phyloP scores from a whole-genome alignment of 37 sponge, comb jelly and placozoan species.

The Amphimedon queenslandica region DNA sequence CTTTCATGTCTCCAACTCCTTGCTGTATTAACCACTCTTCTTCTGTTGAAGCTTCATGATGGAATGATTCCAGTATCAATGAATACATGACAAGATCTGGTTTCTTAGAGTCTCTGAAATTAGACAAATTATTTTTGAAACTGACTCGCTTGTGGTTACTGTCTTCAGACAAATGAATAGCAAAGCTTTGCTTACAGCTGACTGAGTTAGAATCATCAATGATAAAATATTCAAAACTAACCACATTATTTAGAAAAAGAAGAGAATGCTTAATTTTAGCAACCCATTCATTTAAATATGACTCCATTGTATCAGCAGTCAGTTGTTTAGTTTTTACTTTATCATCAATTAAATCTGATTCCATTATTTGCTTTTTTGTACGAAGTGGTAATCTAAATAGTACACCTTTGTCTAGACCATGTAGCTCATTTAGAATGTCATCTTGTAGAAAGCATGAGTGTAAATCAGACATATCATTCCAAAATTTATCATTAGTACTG shows the following conservation, averaged over 20 bases:
- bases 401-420: too few species aligned
- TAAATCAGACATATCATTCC: constrained; percentile 39
- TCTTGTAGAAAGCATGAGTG: too few species aligned
- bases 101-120: too few species aligned
- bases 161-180: too few species aligned
- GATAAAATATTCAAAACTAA: constrained; percentile 26
- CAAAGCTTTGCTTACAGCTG: too few species aligned
- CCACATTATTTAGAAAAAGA: constrained; percentile 50
- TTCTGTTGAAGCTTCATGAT: too few species aligned
- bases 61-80: not conserved
- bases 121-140: too few species aligned
- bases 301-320: constrained; percentile 10
- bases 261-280: constrained; percentile 45
- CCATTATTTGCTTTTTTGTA: too few species aligned
- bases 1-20: not conserved
- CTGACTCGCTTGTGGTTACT: too few species aligned
- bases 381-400: constrained; percentile 69
- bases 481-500: constrained; percentile 23
- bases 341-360: too few species aligned
- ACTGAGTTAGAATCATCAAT: too few species aligned
- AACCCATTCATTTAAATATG: constrained; percentile 28
- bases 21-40: constrained; percentile 5
- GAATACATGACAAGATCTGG: not conserved
- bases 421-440: constrained; percentile 1
- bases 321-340: too few species aligned